Conservation (phyloP, 2,888 invertebrate genomes). For the Amphipyra berbera region DNA sequence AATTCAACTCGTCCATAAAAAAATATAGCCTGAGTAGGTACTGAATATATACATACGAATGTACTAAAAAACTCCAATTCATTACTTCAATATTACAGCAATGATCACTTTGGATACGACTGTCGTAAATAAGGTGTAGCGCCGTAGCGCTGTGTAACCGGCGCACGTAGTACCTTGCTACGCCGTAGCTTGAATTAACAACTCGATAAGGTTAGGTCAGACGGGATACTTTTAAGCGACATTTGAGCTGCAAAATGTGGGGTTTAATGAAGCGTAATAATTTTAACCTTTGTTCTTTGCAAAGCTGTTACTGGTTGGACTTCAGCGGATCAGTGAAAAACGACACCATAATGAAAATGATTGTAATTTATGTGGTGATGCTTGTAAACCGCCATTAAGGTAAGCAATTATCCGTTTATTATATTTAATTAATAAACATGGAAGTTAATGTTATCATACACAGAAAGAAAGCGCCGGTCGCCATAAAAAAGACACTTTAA, state of each 20-base stretch:
- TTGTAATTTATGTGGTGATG: no score
- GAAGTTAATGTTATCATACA: no score
- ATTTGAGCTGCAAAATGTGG: background rate
- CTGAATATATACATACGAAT: constrained; percentile 19
- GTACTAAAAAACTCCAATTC: constrained; percentile 44
- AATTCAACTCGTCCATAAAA: constrained; percentile 8
- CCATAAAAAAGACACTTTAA: background rate
- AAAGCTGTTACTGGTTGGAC: no score
- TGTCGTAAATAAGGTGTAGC: constrained; percentile 57
- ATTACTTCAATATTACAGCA: constrained; percentile 50
- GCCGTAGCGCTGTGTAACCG: constrained; percentile 54
- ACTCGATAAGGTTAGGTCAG: constrained; percentile 23
- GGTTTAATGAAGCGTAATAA: background rate
- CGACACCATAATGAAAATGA: no score
- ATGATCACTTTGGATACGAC: constrained; percentile 57
- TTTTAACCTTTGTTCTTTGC: no score
- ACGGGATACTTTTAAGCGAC: constrained; percentile 19
- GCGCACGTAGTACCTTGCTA: constrained; percentile 57
- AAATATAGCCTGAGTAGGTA: constrained; percentile 13
- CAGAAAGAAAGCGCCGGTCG: no score
- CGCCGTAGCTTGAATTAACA: constrained; percentile 57
- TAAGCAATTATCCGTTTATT: no score
- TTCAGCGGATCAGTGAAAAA: no score
- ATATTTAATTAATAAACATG: no score
- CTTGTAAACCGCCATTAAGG: no score